These are phyloP conservation scores for Nannoperca australis DNA, from an alignment of 2,797 vertebrate genomes.

Conservation along the genomic window DNA sequence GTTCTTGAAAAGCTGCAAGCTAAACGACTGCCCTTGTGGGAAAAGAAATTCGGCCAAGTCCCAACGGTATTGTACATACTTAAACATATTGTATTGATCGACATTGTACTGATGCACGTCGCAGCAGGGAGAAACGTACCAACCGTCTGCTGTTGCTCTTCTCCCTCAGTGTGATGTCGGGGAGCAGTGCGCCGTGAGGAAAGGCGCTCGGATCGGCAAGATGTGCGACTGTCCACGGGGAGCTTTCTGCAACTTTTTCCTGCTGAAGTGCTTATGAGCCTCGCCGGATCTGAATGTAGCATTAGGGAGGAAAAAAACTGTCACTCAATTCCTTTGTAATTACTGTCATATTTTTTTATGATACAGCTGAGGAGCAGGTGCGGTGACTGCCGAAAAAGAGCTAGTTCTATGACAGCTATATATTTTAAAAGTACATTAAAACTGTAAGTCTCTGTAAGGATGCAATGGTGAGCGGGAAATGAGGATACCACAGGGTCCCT, in stretches of 20 bases:
- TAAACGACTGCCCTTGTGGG: conserved; percentile 86
- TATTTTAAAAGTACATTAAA: conserved; percentile 29
- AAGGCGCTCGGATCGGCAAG: conserved; percentile 87
- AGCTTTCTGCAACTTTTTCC: conserved; percentile 82
- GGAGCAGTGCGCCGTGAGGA: conserved; percentile 86
- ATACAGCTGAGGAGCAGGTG: conserved; percentile 47
- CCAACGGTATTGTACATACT: conserved; percentile 78
- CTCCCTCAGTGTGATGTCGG: conserved; percentile 79
- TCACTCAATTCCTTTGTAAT: conserved; percentile 61
- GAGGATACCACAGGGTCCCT: conserved; percentile 8
- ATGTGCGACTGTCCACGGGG: conserved; percentile 81
- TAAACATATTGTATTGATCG: neutral
- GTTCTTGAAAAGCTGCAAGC: conserved; percentile 89
- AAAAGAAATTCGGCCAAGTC: conserved; percentile 89
- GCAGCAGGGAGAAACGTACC: neutral
- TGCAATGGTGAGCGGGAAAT: neutral
- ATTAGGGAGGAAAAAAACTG: neutral
- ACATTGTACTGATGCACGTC: neutral
- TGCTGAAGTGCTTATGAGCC: conserved; percentile 84
- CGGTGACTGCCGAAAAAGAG: conserved; percentile 48
- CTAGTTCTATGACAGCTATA: conserved; percentile 42
- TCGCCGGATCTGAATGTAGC: conserved; percentile 45
- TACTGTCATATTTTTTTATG: conserved; percentile 63
- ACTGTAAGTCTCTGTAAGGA: conserved; percentile 16
- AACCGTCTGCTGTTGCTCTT: neutral